Base-by-base conservation (phyloP, 1,140 invertebrate genomes). In the Drosophila pallidifrons region DNA sequence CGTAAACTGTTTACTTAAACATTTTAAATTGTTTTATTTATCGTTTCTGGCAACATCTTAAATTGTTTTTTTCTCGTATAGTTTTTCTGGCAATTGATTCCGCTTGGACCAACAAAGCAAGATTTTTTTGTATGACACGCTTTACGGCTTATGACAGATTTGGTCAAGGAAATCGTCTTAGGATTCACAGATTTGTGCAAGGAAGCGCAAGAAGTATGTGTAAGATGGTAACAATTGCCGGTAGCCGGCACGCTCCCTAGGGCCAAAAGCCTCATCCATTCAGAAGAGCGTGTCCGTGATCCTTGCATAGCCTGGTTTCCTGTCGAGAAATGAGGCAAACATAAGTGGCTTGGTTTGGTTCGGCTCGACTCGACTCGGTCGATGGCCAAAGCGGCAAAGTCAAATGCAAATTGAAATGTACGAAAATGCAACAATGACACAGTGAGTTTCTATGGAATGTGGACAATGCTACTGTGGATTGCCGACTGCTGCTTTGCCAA, bases 381-480 rank as follows among this genome's bases (percentile, higher is more conserved):
- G 35, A 38, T 38, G 35, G 57, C 67, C 74, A 32, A 20, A 61
- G 45, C 45, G 70, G 51, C 45, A 87, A 91, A 91, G 88, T 91
- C 88, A 91, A 91, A 91, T 91, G 88, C 88, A 91, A 91, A 91
- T 91, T 83, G 71, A 78, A 85, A 89, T 68, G 85, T 89, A 30
- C 60, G 64, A 66, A 67, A 73, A 45, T 46, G 60, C 6, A 28
- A 82, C 80, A 79, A 80, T 49, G 77, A 25, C 47, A 46, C 35
- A 11, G n/a, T 2, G 49, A 71, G 61, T 83, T 25, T 87, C 64
- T 13, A 15, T 46, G 77, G 80, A 89, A 83, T 30, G 49, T 30
- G 11, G 16, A 82, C 70, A 79, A 73, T 79, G 64, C 59, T 67
- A 72, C 61, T 51, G 70, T 69, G 59, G 49, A 51, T 66, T 51